Conservation (phyloP, 2,113 vertebrate species). For the Rhineura floridana region DNA sequence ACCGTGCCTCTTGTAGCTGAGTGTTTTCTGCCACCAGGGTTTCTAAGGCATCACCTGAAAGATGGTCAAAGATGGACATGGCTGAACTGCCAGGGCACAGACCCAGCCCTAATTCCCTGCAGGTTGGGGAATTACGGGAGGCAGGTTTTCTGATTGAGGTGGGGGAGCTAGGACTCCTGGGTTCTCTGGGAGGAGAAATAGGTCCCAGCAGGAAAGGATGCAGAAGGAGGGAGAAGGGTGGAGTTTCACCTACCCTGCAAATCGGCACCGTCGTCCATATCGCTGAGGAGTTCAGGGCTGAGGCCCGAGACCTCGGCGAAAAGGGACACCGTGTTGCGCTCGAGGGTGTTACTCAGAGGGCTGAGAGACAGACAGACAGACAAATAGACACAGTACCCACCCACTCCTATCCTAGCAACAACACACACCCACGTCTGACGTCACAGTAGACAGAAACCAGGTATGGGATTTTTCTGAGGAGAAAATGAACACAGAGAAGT, state of each 20-base stretch:
- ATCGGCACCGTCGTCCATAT: slow-evolving; percentile 47
- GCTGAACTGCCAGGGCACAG: not conserved
- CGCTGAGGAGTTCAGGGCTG: slow-evolving; percentile 44
- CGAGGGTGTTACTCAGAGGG: slow-evolving; percentile 15
- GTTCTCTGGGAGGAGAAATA: not conserved
- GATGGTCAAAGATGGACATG: not conserved
- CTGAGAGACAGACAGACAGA: slow-evolving; percentile 22
- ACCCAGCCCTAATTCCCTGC: not conserved
- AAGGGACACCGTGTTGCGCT: slow-evolving; percentile 51
- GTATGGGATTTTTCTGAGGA: not conserved
- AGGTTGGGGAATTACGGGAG: not conserved
- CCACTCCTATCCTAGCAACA: not conserved
- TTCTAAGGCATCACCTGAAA: slow-evolving; percentile 36
- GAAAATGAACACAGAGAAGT: not conserved
- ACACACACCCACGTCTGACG: not conserved
- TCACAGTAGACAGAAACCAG: slow-evolving; percentile 11
- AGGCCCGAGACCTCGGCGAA: slow-evolving; percentile 50
- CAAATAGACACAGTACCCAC: slow-evolving; percentile 1
- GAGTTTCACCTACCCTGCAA: slow-evolving; percentile 33
- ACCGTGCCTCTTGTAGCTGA: slow-evolving; percentile 43
- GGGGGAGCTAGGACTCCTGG: not conserved
- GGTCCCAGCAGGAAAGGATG: not conserved
- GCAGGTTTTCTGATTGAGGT: not conserved
- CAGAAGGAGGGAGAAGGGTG: not conserved
- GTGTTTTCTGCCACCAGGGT: slow-evolving; percentile 38